Percentiles rank a stretch among this genome's conserved stretches.
Evolutionary conservation across 1,140 invertebrate species (phyloP).

Genomic region (Oedothorax gibbosus): DNA sequence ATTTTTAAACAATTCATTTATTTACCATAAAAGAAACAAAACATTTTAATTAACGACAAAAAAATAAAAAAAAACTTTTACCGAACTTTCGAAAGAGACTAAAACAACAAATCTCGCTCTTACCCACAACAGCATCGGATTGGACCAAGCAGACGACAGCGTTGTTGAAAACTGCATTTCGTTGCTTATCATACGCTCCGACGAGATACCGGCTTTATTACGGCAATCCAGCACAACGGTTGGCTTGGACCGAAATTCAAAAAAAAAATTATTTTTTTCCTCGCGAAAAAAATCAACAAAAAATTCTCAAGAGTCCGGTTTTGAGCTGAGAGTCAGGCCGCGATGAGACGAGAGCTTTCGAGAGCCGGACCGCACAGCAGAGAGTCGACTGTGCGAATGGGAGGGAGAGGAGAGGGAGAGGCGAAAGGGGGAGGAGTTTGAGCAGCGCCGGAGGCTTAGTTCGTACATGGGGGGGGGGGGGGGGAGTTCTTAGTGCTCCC

Average conservation of each 20-base stretch:
- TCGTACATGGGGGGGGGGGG: slow-evolving; percentile 40
- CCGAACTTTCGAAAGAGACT: too few species aligned
- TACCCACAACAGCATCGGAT: slow-evolving; percentile 58
- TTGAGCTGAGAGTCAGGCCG: neutral
- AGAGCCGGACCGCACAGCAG: slow-evolving; percentile 43
- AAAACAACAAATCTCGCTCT: neutral
- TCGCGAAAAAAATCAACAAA: neutral
- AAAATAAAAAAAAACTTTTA: too few species aligned
- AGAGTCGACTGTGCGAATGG: slow-evolving; percentile 44
- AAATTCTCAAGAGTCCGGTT: neutral
- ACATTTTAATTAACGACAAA: too few species aligned
- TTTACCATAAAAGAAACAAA: too few species aligned
- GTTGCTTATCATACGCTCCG: slow-evolving; percentile 52
- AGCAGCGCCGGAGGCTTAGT: slow-evolving; percentile 27
- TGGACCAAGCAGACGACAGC: slow-evolving; percentile 53
- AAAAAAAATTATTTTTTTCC: slow-evolving; percentile 4
- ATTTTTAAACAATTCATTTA: too few species aligned
- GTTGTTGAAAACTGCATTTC: slow-evolving; percentile 58
- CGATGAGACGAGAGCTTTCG: neutral
- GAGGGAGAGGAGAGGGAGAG: slow-evolving; percentile 9
- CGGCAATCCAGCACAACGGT: slow-evolving; percentile 48
- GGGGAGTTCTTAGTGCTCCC: too few species aligned
- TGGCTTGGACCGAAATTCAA: neutral
- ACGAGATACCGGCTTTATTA: slow-evolving; percentile 38
- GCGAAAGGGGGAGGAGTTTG: slow-evolving; percentile 23